phyloP scores from a whole-genome alignment of 2,113 vertebrate species.

The Mormoops blainvillei region DNA sequence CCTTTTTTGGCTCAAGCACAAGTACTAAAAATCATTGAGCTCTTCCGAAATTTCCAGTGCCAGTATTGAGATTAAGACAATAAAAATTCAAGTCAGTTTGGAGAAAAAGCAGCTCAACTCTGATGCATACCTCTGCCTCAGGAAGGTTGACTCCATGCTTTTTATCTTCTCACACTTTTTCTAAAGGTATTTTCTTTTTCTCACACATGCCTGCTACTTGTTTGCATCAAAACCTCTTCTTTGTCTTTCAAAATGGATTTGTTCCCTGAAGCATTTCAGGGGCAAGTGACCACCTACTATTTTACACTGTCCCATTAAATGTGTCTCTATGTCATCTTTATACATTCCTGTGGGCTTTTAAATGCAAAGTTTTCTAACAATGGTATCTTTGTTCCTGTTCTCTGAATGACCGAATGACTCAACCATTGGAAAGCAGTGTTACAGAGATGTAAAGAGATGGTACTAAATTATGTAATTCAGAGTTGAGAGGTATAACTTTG shows the following conservation, averaged over 20 bases:
- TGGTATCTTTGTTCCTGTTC: not conserved
- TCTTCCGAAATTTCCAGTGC: not conserved
- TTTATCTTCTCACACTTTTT: constrained; percentile 15
- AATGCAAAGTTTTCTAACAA: not conserved
- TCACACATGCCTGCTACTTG: not conserved
- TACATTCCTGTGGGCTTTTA: not conserved
- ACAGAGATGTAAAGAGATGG: not conserved
- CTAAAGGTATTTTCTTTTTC: constrained; percentile 14
- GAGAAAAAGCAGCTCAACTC: not conserved
- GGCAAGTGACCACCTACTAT: not conserved
- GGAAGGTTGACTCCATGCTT: not conserved
- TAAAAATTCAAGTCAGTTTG: not conserved
- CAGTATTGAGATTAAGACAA: not conserved
- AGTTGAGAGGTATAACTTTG: not conserved
- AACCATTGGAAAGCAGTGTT: not conserved
- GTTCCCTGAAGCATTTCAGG: not conserved
- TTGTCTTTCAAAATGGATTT: not conserved
- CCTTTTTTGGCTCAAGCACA: constrained; percentile 14
- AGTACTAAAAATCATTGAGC: not conserved
- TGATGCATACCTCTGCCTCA: not conserved
- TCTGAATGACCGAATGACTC: not conserved
- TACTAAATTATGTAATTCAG: not conserved
- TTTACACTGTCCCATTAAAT: not conserved
- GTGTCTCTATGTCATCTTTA: not conserved
- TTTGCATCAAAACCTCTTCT: not conserved